Base-by-base conservation (phyloP, 2,113 vertebrate genomes). In the Fregetta grallaria region DNA sequence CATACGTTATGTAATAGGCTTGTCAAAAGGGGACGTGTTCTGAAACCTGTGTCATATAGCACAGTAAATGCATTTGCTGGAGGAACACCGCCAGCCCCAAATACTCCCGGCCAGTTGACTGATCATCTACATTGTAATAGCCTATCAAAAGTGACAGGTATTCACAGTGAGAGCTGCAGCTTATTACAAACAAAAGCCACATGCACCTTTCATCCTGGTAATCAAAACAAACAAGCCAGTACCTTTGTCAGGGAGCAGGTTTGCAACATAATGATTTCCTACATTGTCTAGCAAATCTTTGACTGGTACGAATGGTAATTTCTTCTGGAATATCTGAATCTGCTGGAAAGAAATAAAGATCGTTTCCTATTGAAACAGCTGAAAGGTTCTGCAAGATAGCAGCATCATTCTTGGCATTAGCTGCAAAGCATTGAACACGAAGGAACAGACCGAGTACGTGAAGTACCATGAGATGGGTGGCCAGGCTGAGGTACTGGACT, bases 201-300 rank as follows among this genome's bases (percentile, higher is more conserved):
- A 8, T 36, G 68, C n/a, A 88, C 56, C 49, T 86, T 86, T 82
- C 93, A 93, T 84, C 61, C 36, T 68, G 15, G 38, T 90, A 88
- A 94, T 93, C 79, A 90, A 95, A 94, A 79, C 79, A 95, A 95
- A 79, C 53, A 81, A 94, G 73, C 11, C 94, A 85, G n/a, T 32
- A 44, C 30, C 29, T 81, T 62, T 68, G 29, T 42, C 55, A 78
- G 52, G 34, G 40, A 65, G 50, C 17, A 67, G 7, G 62, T 40
- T 89, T 93, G 73, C n/a, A 88, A 87, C 47, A 30, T 34, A 73
- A 67, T 53, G 45, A 88, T 76, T 80, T 14, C 42, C 1, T 12
- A 49, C n/a, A 61, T 14, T 0, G 2, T n/a, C 74, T 84, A 93
- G n/a, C 45, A 94, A 84, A 73, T 75, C 59, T 65, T 42, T 50